Evolutionary conservation across 1,140 invertebrate species (phyloP), one percentile per base, ranked within the genome.

Genomic region (Amphibalanus amphitrite): DNA sequence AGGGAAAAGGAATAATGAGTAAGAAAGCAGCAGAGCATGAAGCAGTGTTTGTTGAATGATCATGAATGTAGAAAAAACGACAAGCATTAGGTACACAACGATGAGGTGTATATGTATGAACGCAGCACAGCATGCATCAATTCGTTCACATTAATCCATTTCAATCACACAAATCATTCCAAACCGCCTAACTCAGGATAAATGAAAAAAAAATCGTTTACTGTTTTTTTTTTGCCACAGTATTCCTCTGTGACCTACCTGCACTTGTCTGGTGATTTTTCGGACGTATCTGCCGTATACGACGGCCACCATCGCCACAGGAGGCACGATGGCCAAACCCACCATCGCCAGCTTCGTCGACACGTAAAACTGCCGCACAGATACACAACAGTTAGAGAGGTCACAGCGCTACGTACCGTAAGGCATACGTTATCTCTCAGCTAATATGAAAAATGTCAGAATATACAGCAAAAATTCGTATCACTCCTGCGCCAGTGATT

Each of bases 301-400:
- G n/a, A 95, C 87, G 29, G 92, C 93, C 72, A 94, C 78, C 28
- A 86, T 84, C 3, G 90, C 91, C 28, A 98, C 85, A 17, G 92
- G 91, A 28, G 95, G 94, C 20, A 98, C 92, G 59, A 95, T 88
- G 69, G 86, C 81, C 40, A 96, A 79, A 28, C 94, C 91, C 69
- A 97, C 86, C 26, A 91, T 74, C 8, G 94, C 90, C 71, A 98
- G 79, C 74, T 93, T 85, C 15, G n/a, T n/a, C n/a, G n/a, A n/a
- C n/a, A n/a, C n/a, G n/a, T n/a, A n/a, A n/a, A n/a, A n/a, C n/a
- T n/a, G n/a, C n/a, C n/a, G n/a, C n/a, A 92, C 87, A 6, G 95
- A 98, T 74, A 94, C 91, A 80, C 94, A 97, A 75, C 95, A 86
- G 47, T 59, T 59, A 13, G 25, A 59, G 47, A 15, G 47, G 13